Conservation (phyloP, 2,888 invertebrate species). For the Epiblema foenella region DNA sequence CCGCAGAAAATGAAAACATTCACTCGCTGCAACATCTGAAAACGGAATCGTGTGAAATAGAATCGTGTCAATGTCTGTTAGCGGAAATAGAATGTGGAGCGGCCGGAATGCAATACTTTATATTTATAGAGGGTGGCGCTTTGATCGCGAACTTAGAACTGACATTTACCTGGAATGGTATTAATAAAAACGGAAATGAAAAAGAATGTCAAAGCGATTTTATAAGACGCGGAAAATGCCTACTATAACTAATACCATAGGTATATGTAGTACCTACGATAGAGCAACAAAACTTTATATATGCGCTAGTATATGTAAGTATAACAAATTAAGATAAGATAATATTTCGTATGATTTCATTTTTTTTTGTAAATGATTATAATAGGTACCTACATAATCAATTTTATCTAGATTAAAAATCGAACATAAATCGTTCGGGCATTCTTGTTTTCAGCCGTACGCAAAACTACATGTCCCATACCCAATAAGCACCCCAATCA, state of each 20-base stretch:
- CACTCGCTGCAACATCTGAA: constrained; percentile 47
- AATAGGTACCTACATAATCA: too few relatives aligned
- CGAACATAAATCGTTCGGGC: background rate
- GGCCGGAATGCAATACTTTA: constrained; percentile 47
- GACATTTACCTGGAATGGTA: constrained; percentile 25
- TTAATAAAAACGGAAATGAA: constrained; percentile 1
- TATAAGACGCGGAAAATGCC: background rate
- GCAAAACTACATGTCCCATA: background rate
- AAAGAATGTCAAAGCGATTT: background rate
- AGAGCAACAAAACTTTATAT: too few relatives aligned
- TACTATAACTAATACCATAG: too few relatives aligned
- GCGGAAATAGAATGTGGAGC: constrained; percentile 67
- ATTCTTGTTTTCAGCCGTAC: background rate
- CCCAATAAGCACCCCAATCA: constrained; percentile 19
- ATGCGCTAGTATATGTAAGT: too few relatives aligned
- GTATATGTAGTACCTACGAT: too few relatives aligned
- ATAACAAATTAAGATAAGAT: too few relatives aligned
- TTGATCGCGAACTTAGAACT: constrained; percentile 36
- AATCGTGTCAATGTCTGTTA: constrained; percentile 70
- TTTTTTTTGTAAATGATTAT: too few relatives aligned
- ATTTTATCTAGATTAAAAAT: background rate
- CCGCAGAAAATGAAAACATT: constrained; percentile 43
- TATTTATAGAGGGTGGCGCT: constrained; percentile 36
- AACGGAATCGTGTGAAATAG: constrained; percentile 56
- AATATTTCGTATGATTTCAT: too few relatives aligned